Evolutionary conservation across 2,888 invertebrate genomes (phyloP).

Genomic region (Chrysolina oricalcia): DNA sequence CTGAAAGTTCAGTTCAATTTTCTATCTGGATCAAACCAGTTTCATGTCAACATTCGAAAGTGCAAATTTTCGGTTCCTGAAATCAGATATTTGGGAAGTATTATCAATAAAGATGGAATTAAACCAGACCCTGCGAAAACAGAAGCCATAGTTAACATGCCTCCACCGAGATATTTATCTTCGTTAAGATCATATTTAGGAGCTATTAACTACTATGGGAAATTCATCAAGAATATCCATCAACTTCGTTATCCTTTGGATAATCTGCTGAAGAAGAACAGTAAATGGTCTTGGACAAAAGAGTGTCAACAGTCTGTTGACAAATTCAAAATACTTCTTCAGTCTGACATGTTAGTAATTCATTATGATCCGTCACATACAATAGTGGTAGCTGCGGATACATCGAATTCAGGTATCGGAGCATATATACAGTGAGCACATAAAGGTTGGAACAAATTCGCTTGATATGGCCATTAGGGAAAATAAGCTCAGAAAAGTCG

Average conservation of each 20-base stretch:
- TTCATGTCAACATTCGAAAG: not conserved
- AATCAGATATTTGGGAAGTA: not conserved
- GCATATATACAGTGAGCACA: too few species aligned
- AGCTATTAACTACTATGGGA: not conserved
- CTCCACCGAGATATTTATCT: not conserved
- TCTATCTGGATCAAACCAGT: not conserved
- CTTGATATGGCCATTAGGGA: too few species aligned
- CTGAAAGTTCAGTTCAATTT: not conserved
- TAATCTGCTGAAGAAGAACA: not conserved
- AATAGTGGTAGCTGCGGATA: constrained; percentile 9
- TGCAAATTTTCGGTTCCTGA: not conserved
- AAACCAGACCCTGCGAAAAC: not conserved
- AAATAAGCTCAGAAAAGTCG: too few species aligned
- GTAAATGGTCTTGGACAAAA: constrained; percentile 25
- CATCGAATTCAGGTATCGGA: not conserved
- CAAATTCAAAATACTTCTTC: not conserved
- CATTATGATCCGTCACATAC: constrained; percentile 10
- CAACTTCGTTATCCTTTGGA: not conserved
- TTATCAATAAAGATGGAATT: not conserved
- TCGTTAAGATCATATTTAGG: not conserved
- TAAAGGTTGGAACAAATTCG: too few species aligned
- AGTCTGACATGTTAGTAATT: not conserved
- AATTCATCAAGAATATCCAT: not conserved
- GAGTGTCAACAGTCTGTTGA: constrained; percentile 38
- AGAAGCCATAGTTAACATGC: not conserved